These are phyloP conservation scores for Lochmaea capreae DNA, from an alignment of 2,888 invertebrate species.

Conservation along the genomic window DNA sequence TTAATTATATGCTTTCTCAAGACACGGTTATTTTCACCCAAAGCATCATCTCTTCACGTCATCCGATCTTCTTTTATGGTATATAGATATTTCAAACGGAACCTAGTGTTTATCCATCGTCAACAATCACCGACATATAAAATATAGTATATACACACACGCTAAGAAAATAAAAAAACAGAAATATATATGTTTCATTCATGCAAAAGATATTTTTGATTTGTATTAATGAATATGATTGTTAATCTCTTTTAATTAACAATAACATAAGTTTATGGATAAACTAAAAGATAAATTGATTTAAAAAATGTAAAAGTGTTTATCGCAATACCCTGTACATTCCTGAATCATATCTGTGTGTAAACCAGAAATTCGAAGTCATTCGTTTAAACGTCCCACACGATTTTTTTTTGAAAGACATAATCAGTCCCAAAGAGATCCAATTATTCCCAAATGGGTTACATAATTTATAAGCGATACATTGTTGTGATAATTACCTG, in stretches of 20 bases:
- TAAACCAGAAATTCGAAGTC: constrained; percentile 11
- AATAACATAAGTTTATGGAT: too few species aligned
- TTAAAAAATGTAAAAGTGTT: too few species aligned
- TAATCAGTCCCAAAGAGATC: constrained; percentile 39
- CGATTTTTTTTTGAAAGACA: constrained; percentile 29
- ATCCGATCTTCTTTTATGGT: constrained; percentile 15
- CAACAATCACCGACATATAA: constrained; percentile 7
- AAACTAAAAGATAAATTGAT: too few species aligned
- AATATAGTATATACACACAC: not conserved
- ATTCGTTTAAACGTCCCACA: constrained; percentile 31
- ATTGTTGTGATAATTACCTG: constrained; percentile 35
- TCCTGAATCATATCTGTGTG: not conserved
- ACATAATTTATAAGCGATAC: constrained; percentile 42
- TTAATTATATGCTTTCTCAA: constrained; percentile 39
- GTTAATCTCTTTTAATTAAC: too few species aligned
- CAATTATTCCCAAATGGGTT: constrained; percentile 41
- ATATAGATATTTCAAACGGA: constrained; percentile 27
- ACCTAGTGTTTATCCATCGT: constrained; percentile 16
- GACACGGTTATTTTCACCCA: constrained; percentile 41
- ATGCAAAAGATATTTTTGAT: too few species aligned
- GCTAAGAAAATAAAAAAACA: not conserved
- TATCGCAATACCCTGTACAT: not conserved
- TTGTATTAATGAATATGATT: too few species aligned
- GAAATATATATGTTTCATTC: not conserved
- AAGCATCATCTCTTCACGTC: constrained; percentile 33